Percentiles rank a stretch among this genome's conserved stretches.
These are phyloP conservation scores for Rhogogaster chlorosoma DNA, from an alignment of 2,888 invertebrate genomes.

Conservation along the genomic window DNA sequence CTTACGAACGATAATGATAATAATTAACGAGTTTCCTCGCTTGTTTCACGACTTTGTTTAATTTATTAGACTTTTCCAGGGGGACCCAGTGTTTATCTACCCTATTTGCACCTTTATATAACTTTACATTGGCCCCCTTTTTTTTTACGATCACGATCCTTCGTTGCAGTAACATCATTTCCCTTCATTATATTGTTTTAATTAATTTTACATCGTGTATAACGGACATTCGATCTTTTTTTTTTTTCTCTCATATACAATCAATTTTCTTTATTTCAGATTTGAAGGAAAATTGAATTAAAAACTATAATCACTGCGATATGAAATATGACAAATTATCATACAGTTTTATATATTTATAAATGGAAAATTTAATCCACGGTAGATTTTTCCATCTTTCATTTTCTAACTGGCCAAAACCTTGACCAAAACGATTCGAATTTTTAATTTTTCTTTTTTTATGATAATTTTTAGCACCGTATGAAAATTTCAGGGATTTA, in stretches of 20 bases:
- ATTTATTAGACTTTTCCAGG: neutral
- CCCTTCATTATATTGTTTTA: neutral
- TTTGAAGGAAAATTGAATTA: neutral
- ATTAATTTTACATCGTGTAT: neutral
- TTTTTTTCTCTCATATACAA: neutral
- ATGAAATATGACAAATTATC: too few species aligned
- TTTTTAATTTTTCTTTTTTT: neutral
- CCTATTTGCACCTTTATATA: constrained; percentile 3
- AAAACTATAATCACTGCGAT: too few species aligned
- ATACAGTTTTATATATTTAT: too few species aligned
- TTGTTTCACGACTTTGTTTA: neutral
- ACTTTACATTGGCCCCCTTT: neutral
- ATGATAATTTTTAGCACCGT: neutral
- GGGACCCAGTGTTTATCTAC: neutral
- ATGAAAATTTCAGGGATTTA: neutral
- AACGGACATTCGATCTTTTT: neutral
- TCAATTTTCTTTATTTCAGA: neutral
- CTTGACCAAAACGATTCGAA: neutral
- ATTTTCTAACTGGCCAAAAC: neutral
- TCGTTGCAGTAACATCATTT: neutral
- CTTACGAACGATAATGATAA: neutral
- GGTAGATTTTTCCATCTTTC: neutral
- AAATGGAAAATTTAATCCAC: too few species aligned
- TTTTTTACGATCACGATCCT: neutral
- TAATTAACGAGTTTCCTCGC: neutral